Base-by-base conservation (phyloP, 2,888 invertebrate species). In the Eilema griseolum region DNA sequence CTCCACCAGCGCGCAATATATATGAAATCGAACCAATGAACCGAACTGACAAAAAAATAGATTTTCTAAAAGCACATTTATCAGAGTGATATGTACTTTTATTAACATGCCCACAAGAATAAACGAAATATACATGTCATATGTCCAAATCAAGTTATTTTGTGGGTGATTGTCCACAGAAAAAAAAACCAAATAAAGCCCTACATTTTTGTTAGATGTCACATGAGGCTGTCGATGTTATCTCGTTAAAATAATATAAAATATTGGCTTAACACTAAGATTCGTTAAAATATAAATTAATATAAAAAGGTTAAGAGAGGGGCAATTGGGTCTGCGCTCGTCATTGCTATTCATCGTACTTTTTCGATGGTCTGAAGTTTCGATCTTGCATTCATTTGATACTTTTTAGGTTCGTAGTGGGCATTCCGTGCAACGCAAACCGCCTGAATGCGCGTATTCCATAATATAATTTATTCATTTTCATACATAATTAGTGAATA, bases 1-100 rank as follows among this genome's bases (percentile, higher is more conserved):
- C 91, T 2, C 83, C 84, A 33, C 82, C 87, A 0, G 81, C 77
- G 33, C 81, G 75, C n/a, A 75, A 80, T 24, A 72, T 80, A 23
- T 66, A 66, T 59, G 79, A 61, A 31, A 83, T 66, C 78, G 72
- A 64, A 65, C 79, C 20, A 69, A 76, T 41, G 76, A 83, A 61
- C 63, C 74, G 0, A 78, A 76, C 52, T 81, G 66, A 75, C n/a
- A 33, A 57, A 56, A 31, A 33, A 37, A 33, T 37, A 14, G 2
- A 23, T 12, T 59, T 59, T 14, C 57, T 59, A 59, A 59, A 59
- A 59, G 14, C 23, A 14, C 26, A 59, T 23, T 14, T 59, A 59
- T 16, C 26, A 59, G 57, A 24, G 57, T 24, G 24, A 24, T 5
- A n/a, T n/a, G n/a, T n/a, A n/a, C n/a, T 52, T n/a, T 20, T 20